Evolutionary conservation across 2,797 vertebrate genomes (phyloP).

Genomic region (Neosilurus hyrtlii): DNA sequence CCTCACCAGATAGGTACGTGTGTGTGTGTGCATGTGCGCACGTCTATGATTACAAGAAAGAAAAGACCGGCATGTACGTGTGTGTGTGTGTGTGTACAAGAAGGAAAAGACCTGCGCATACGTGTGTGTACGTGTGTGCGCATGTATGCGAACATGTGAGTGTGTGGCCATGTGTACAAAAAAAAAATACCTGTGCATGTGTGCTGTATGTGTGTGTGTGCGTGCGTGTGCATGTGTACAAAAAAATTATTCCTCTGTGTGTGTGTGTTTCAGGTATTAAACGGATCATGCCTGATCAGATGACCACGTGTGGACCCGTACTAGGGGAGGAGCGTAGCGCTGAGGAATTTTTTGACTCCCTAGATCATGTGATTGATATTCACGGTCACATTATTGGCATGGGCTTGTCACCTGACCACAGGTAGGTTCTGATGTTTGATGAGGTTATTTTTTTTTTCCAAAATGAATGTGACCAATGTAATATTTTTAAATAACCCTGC

Average conservation of each 20-base stretch:
- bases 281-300: slow-evolving; percentile 92
- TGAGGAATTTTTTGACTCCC: slow-evolving; percentile 90
- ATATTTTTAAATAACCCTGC: not conserved
- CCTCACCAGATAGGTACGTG: slow-evolving; percentile 93
- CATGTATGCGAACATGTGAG: not conserved
- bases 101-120: not conserved
- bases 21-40: not conserved
- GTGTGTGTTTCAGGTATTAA: slow-evolving; percentile 82
- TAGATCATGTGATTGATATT: slow-evolving; percentile 95
- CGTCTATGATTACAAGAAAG: not conserved
- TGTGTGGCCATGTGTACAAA: not conserved
- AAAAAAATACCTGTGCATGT: not conserved
- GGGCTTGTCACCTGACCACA: slow-evolving; percentile 97
- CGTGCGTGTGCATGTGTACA: not conserved
- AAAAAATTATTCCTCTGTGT: not conserved
- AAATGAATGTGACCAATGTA: not conserved
- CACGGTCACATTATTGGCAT: slow-evolving; percentile 96
- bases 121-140: not conserved
- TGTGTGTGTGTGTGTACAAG: not conserved
- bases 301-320: slow-evolving; percentile 90
- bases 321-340: slow-evolving; percentile 87
- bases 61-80: not conserved
- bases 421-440: slow-evolving; percentile 65
- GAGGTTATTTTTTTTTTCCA: not conserved
- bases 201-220: not conserved